A percentile compares a stretch with the other conserved stretches of the same genome.
phyloP scores from a whole-genome alignment of 1,140 invertebrate genomes.

The Scaptomyza hsui region DNA sequence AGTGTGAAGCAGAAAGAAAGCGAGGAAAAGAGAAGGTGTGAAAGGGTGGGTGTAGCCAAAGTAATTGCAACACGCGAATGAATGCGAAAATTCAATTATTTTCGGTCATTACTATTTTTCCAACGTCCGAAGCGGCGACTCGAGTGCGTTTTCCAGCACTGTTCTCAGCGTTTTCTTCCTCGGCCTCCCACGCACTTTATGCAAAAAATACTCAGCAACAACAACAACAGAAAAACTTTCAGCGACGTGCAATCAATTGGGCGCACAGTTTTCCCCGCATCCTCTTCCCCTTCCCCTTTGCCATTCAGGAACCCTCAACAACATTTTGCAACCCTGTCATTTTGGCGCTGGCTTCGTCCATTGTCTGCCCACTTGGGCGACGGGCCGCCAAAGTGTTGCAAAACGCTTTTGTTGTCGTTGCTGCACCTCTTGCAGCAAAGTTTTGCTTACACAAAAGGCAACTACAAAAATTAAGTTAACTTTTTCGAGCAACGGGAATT shows the following conservation, averaged over 20 bases:
- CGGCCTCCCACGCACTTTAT: slow-evolving; percentile 38
- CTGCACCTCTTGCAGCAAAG: slow-evolving; percentile 55
- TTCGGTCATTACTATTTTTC: slow-evolving; percentile 55
- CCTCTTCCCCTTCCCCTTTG: not conserved
- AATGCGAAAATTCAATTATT: slow-evolving; percentile 75
- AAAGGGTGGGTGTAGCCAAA: slow-evolving; percentile 19
- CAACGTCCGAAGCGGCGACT: slow-evolving; percentile 12
- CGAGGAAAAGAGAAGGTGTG: not conserved
- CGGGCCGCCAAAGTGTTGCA: slow-evolving; percentile 58
- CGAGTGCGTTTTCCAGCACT: slow-evolving; percentile 55
- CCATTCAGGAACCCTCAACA: not conserved
- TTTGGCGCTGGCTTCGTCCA: slow-evolving; percentile 24
- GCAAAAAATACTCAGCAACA: slow-evolving; percentile 16
- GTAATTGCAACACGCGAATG: slow-evolving; percentile 67
- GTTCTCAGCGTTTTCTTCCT: not conserved
- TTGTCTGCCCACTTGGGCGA: slow-evolving; percentile 15
- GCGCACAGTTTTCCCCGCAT: slow-evolving; percentile 25
- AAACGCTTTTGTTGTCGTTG: slow-evolving; percentile 51
- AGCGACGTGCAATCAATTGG: slow-evolving; percentile 68
- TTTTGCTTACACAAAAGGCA: slow-evolving; percentile 71
- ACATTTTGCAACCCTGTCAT: slow-evolving; percentile 26
- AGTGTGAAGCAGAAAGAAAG: not conserved
- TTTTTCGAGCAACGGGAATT: slow-evolving; percentile 76
- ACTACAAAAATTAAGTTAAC: slow-evolving; percentile 78
- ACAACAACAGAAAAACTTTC: slow-evolving; percentile 29